Conservation (phyloP, 2,888 invertebrate species). For the Trissolcus brochymenae region DNA sequence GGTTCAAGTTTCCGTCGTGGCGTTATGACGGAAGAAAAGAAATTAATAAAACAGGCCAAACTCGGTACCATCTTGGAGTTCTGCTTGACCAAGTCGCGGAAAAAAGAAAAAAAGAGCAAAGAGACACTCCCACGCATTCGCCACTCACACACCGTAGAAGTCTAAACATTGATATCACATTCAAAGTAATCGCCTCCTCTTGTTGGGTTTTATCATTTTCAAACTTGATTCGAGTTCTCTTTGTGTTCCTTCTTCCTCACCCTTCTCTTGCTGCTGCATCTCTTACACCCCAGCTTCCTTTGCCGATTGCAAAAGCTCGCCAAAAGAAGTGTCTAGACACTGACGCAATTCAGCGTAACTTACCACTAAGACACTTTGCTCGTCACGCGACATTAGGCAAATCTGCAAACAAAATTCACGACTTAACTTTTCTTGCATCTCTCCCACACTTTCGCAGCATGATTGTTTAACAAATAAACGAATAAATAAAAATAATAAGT, state of each 20-base stretch:
- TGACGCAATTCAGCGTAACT: conserved; percentile 96
- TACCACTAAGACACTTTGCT: conserved; percentile 96
- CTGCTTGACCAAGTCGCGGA: conserved; percentile 53
- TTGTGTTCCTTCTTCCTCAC: conserved; percentile 47
- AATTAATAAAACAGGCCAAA: conserved; percentile 22
- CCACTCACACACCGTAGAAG: conserved; percentile 63
- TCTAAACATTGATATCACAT: conserved; percentile 75
- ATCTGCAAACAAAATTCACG: conserved; percentile 80
- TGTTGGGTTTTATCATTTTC: conserved; percentile 51
- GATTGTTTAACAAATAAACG: too few species aligned
- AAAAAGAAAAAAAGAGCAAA: conserved; percentile 59
- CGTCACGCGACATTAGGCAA: conserved; percentile 96
- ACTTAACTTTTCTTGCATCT: conserved; percentile 6
- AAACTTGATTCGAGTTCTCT: conserved; percentile 54
- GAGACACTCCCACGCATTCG: conserved; percentile 51
- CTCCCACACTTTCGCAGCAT: background rate
- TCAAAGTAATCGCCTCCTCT: conserved; percentile 65
- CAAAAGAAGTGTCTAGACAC: conserved; percentile 94
- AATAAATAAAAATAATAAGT: too few species aligned
- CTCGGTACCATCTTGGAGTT: conserved; percentile 33
- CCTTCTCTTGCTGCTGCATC: conserved; percentile 21
- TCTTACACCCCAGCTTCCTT: conserved; percentile 67
- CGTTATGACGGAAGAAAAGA: conserved; percentile 8
- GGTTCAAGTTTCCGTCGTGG: conserved; percentile 25
- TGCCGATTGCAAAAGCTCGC: conserved; percentile 84